Base-by-base conservation (phyloP, 2,113 vertebrate species). In the Microtus montanus region DNA sequence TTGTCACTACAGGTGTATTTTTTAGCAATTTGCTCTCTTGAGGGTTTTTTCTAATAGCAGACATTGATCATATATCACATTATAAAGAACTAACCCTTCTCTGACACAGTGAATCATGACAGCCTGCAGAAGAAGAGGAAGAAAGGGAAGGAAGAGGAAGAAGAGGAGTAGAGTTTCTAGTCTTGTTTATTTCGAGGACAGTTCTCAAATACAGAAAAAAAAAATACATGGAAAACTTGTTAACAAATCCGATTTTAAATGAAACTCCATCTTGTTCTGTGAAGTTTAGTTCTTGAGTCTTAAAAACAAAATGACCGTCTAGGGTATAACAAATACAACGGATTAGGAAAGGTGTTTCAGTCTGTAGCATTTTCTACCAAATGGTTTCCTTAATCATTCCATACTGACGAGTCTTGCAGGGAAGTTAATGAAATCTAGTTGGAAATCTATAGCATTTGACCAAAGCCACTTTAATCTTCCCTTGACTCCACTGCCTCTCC, bases 361-460 rank as follows among this genome's bases (percentile, higher is more conserved):
- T 86, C 44, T 97, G 86, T 38, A 97, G 24, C 38, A 95, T 88
- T 94, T 89, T 71, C 82, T 91, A 89, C 66, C 19, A 91, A 93
- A 84, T 66, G 19, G 44, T 70, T 89, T 92, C 26, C 52, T 70
- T 92, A 96, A 92, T 95, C 74, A 74, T 93, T 97, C 90, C 80
- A 86, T 19, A 89, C 66, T 95, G 61, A 91, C 73, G 41, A 79
- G 79, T 74, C 47, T 87, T 75, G 26, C 47, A 96, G 33, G 11
- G 3, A 94, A 93, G 77, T 89, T 96, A 97, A 95, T 92, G 96
- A 96, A 96, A 94, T 90, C 77, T 90, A 85, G 52, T 44, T 80
- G 22, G 22, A 94, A 94, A 96, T 96, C 90, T 89, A 87, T 93
- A 79, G 49, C 33, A 90, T 15, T 86, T 94, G 87, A 74, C 63